Evolutionary conservation across 2,113 vertebrate species (phyloP), one percentile per base, ranked within the genome.

Genomic region (Polyodon spathula): DNA sequence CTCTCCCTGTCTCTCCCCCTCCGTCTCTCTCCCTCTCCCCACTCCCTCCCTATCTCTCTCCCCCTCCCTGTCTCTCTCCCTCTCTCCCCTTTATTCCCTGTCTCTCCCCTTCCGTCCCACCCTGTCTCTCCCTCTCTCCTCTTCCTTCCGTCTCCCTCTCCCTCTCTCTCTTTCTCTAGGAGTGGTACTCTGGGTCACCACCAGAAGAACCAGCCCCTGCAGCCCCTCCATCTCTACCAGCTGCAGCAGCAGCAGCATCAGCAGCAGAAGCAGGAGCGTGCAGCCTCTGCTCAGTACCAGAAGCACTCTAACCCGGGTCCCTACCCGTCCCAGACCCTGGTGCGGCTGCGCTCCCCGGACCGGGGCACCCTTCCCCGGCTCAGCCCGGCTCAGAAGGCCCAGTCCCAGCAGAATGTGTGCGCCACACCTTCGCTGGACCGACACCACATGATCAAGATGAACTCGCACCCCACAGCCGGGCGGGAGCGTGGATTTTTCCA

Each of bases 401-500:
- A 88, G 65, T 92, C 89, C 39, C 89, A 92, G 78, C 88, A 88
- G 76, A 92, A 92, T 7, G 87, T 92, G 42, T 89, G 87, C 12
- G 86, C 86, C 61, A 90, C 89, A 0, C 86, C 88, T 16, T 86
- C 88, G 63, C 84, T 88, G 1, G 88, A 90, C 66, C 88, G 89
- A 7, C 89, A 92, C 72, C 89, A 90, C 72, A 88, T 89, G 83
- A 89, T 90, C 70, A 90, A 90, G 84, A 90, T 90, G 88, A 92
- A 90, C 85, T 90, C 90, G 70, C 90, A 90, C 71, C 89, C 90
- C 6, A 83, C 86, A 0, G 86, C 87, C 0, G 87, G 86, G 16
- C 70, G 84, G 38, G 86, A 88, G 75, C 86, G 86, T 65, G 87
- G 87, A 69, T 76, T 85, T 53, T 81, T 54, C 65, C 53, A 79